A percentile compares a stretch with the other conserved stretches of the same genome.
Evolutionary conservation across 2,113 vertebrate genomes (phyloP).

Genomic region (Podarcis muralis): DNA sequence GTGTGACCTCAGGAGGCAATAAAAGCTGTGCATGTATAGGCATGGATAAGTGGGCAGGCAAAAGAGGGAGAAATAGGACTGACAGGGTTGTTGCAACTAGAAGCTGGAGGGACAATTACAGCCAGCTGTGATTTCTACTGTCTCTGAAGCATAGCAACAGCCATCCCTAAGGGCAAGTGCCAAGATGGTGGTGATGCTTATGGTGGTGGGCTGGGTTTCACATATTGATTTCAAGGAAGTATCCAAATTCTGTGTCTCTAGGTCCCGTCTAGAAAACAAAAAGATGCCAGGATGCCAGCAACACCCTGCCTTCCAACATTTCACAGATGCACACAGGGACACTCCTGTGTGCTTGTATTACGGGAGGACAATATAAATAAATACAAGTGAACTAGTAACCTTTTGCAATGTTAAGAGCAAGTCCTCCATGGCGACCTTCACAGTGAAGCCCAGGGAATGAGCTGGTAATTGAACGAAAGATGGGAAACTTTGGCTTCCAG

Average conservation of each 20-base stretch:
- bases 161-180: constrained; percentile 7
- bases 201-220: background rate
- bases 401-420: constrained; percentile 35
- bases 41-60: background rate
- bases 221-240: background rate
- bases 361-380: constrained; percentile 59
- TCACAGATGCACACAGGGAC: background rate
- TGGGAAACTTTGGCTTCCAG: background rate
- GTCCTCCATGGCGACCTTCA: constrained; percentile 16
- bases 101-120: background rate
- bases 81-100: background rate
- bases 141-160: background rate
- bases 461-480: background rate
- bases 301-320: background rate
- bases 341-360: background rate
- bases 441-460: constrained; percentile 28
- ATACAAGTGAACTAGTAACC: constrained; percentile 45
- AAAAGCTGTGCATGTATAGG: background rate
- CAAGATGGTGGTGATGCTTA: constrained; percentile 24
- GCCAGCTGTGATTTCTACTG: background rate
- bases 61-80: background rate
- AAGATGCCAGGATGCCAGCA: constrained; percentile 44
- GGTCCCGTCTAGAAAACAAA: constrained; percentile 27
- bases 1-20: background rate
- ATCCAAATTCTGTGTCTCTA: background rate